Conservation (phyloP, 2,797 vertebrate genomes). For the Sebastes melanostomus region DNA sequence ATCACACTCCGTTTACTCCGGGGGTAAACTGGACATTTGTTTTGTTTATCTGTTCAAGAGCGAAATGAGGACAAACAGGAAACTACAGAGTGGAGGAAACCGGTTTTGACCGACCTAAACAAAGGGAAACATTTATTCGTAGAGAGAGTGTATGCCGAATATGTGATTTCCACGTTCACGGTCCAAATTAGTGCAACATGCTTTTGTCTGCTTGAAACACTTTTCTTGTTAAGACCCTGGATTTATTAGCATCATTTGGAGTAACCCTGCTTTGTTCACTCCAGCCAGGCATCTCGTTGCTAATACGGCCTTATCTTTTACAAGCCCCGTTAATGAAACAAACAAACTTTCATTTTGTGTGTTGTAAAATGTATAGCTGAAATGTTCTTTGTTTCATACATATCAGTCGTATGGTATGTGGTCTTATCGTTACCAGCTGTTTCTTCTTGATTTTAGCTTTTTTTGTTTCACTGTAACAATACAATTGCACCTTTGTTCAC, state of each 20-base stretch:
- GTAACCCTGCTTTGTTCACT: slow-evolving; percentile 52
- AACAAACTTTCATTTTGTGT: slow-evolving; percentile 45
- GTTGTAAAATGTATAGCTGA: slow-evolving; percentile 55
- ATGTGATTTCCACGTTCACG: slow-evolving; percentile 41
- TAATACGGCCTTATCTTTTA: slow-evolving; percentile 77
- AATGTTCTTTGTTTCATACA: slow-evolving; percentile 47
- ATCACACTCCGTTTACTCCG: background rate
- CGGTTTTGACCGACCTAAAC: slow-evolving; percentile 9
- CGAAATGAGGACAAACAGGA: slow-evolving; percentile 44
- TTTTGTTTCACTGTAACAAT: slow-evolving; percentile 18
- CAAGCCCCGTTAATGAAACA: slow-evolving; percentile 63
- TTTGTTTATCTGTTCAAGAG: slow-evolving; percentile 33
- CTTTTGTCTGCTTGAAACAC: slow-evolving; percentile 62
- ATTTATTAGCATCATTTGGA: slow-evolving; percentile 69
- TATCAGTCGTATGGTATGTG: slow-evolving; percentile 10
- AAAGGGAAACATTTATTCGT: slow-evolving; percentile 39
- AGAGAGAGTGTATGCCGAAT: slow-evolving; percentile 9
- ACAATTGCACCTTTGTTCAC: slow-evolving; percentile 53
- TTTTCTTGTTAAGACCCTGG: slow-evolving; percentile 58
- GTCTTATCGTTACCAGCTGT: slow-evolving; percentile 58
- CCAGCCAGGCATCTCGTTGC: slow-evolving; percentile 62
- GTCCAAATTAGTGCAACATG: slow-evolving; percentile 55
- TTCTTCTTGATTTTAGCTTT: slow-evolving; percentile 23
- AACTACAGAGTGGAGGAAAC: slow-evolving; percentile 32
- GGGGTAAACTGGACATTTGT: slow-evolving; percentile 27